Evolutionary conservation across 2,888 invertebrate genomes (phyloP).

Genomic region (Megalurothrips usitatus): DNA sequence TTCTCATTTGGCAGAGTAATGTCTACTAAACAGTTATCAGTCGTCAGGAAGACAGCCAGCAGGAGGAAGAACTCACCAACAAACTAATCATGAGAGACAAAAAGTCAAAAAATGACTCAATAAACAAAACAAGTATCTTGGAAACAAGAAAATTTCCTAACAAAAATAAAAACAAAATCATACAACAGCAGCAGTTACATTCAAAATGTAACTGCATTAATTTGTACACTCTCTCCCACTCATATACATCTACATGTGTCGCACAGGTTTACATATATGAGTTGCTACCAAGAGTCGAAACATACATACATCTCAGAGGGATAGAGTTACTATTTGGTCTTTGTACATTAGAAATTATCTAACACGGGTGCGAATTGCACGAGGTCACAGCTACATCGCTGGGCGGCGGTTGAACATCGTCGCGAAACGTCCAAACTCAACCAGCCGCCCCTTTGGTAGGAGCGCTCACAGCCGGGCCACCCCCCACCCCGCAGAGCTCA

Average conservation of each 20-base stretch:
- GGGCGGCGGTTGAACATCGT: background rate
- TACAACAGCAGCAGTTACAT: slow-evolving; percentile 16
- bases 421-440: background rate
- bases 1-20: slow-evolving; percentile 4
- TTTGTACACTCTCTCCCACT: slow-evolving; percentile 17
- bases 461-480: no score
- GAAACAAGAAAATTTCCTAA: background rate
- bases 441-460: background rate
- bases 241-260: slow-evolving; percentile 7
- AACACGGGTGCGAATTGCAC: slow-evolving; percentile 11
- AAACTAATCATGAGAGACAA: slow-evolving; percentile 7
- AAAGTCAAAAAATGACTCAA: background rate
- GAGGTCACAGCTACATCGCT: slow-evolving; percentile 4
- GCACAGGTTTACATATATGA: background rate
- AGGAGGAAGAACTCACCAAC: slow-evolving; percentile 21
- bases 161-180: slow-evolving; percentile 21
- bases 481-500: no score
- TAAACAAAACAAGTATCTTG: slow-evolving; percentile 19
- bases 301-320: background rate
- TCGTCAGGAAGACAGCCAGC: slow-evolving; percentile 25
- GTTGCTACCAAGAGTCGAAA: background rate
- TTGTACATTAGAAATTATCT: slow-evolving; percentile 23
- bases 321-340: slow-evolving; percentile 16
- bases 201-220: background rate
- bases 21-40: slow-evolving; percentile 20